Conservation (phyloP, 2,797 vertebrate species). For the Hoplostethus mediterraneus region DNA sequence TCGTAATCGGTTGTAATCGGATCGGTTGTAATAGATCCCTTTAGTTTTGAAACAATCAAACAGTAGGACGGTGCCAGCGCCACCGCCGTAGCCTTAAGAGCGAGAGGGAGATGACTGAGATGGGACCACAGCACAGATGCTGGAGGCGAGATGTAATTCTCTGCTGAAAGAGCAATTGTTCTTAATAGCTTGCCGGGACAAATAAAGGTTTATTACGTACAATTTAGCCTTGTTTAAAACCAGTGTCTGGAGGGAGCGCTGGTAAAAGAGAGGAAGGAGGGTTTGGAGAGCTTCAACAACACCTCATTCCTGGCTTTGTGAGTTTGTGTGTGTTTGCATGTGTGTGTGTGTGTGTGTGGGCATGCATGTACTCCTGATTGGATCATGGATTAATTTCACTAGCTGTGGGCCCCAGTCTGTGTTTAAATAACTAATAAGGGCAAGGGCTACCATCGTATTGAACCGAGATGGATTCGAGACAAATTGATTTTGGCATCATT, state of each 20-base stretch:
- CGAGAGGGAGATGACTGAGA: background rate
- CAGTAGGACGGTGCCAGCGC: background rate
- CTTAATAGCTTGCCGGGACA: background rate
- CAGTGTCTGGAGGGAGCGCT: background rate
- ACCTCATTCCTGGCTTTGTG: background rate
- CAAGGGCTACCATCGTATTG: background rate
- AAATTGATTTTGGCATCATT: constrained; percentile 9
- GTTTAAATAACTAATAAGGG: constrained; percentile 9
- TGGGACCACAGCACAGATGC: background rate
- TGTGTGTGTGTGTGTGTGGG: background rate
- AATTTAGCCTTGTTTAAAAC: background rate
- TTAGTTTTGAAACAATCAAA: background rate
- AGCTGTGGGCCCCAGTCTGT: constrained; percentile 3
- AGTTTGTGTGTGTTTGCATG: background rate
- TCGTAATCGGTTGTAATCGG: no score
- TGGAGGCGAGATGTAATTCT: background rate
- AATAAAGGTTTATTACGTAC: background rate
- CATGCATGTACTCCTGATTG: background rate
- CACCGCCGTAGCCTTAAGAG: no score
- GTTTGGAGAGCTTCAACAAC: background rate
- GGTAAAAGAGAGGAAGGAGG: background rate
- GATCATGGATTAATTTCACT: constrained; percentile 10
- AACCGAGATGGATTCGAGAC: background rate
- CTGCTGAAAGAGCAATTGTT: constrained; percentile 3
- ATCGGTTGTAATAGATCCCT: no score